Evolutionary conservation across 1,140 invertebrate genomes (phyloP), one percentile per base, ranked within the genome.

Genomic region (Drosophila sechellia): DNA sequence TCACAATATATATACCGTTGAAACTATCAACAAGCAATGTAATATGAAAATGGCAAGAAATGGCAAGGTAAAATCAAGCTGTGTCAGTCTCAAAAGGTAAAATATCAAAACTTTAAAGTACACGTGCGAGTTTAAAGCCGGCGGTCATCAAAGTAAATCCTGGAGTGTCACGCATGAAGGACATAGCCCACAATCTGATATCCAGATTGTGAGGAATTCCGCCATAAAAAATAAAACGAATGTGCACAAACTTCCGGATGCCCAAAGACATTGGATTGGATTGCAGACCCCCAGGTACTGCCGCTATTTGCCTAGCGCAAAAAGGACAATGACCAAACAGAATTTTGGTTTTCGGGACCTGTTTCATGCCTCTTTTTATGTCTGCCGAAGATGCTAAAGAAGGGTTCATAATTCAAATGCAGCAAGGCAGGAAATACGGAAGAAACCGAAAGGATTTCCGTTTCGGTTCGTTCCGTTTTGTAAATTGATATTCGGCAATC

Each of bases 381-480:
- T 58, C 13, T 8, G 11, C 31, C 10, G 8, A 20, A 22, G 48
- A 43, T 37, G 60, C 48, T 46, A 55, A 65, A 65, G 75, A 81
- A 79, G 75, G 74, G 65, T 83, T 79, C 84, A 90, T 78, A 78
- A 84, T 75, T 85, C 79, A 81, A 83, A 76, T 87, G 81, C 83
- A 69, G 81, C 69, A 85, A 60, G 79, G 69, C 79, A 73, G 76
- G 79, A 77, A 79, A 53, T 66, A 66, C 84, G 77, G 66, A 78
- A 61, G 83, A 84, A 90, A 90, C 65, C 71, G 83, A 90, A 90
- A 90, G 83, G 79, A 90, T 87, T 90, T 90, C 87, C 85, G 85
- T 27, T 64, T 39, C 31, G 13, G 73, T 73, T 58, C 63, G 56
- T 27, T 45, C 17, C 42, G 13, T 61, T 64, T 50, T 60, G 81